Percentiles rank a stretch among this genome's conserved stretches.
Conservation (phyloP, 2,113 vertebrate genomes). For the Rostratula benghalensis region DNA sequence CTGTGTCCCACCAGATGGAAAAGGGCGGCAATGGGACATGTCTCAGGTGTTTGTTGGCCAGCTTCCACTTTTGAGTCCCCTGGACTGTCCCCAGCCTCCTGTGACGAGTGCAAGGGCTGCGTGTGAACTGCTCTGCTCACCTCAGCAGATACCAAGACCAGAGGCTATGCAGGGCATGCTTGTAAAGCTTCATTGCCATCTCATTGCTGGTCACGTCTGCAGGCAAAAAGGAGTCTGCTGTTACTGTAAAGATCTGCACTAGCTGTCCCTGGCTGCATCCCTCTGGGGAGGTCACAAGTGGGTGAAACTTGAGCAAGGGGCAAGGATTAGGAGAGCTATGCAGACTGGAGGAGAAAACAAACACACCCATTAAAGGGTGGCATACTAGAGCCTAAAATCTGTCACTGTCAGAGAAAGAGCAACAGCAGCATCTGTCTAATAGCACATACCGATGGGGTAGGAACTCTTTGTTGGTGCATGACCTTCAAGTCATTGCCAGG, state of each 20-base stretch:
- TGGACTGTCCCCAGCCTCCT: background rate
- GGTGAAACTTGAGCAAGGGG: constrained; percentile 28
- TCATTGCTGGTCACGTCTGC: background rate
- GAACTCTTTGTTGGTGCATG: constrained; percentile 51
- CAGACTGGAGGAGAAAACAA: constrained; percentile 54
- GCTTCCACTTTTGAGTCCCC: background rate
- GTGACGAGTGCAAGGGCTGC: background rate
- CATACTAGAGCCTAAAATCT: constrained; percentile 32
- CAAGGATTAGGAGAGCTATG: constrained; percentile 27
- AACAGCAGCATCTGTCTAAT: constrained; percentile 57
- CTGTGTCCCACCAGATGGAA: background rate
- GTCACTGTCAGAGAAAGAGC: constrained; percentile 63
- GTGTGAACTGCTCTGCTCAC: background rate
- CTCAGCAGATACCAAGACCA: background rate
- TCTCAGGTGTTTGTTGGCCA: background rate
- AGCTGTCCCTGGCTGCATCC: background rate
- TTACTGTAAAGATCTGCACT: constrained; percentile 18
- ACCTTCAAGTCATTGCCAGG: constrained; percentile 65
- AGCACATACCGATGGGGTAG: constrained; percentile 41
- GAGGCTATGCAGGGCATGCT: background rate
- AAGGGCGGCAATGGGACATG: background rate
- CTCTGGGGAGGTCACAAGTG: background rate
- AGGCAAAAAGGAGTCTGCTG: background rate
- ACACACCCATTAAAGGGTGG: constrained; percentile 41
- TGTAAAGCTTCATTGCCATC: background rate